Evolutionary conservation across 2,797 vertebrate genomes (phyloP), one percentile per base, ranked within the genome.

Genomic region (Cynodonichthys magdalenae): DNA sequence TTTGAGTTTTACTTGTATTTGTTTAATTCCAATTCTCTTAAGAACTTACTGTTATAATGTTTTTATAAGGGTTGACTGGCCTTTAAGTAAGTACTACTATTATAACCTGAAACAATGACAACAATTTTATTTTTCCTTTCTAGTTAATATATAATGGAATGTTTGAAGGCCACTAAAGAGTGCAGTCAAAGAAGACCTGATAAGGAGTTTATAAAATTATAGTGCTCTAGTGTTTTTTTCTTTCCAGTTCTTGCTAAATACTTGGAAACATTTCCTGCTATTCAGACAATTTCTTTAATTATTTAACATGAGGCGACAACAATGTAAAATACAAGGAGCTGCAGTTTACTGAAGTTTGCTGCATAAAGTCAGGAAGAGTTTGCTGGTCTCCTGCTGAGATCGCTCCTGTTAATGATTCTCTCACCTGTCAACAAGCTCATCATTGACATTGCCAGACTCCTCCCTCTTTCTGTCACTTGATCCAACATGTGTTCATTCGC

Each of bases 361-460:
- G 8, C 19, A 0, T 50, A 9, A 52, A 54, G 62, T 54, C 42
- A 11, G 59, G 59, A 9, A 66, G 66, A 51, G 78, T 68, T 65
- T 45, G 68, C 18, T 3, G 47, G 63, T 61, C 61, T 27, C n/a
- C 28, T 9, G 5, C 52, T 3, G 24, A 50, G 54, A 60, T 39
- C 15, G 18, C 45, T 72, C 20, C 5, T 0, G 82, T 88, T 87
- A 89, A 90, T 90, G 59, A 89, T 89, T 87, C 20, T 20, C 75
- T 81, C 75, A 76, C 63, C 85, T 85, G 86, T 80, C 80, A 80
- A 82, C 80, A 81, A 52, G n/a, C 58, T 7, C 15, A 2, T 45
- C 65, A 41, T 34, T 64, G 69, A 74, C 70, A 9, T 46, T 0
- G 7, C 15, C 15, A 36, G 52, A 8, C 86, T 77, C 83, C 79